Evolutionary conservation across 2,888 invertebrate species (phyloP), one percentile per base, ranked within the genome.

Genomic region (Zelleria hepariella): DNA sequence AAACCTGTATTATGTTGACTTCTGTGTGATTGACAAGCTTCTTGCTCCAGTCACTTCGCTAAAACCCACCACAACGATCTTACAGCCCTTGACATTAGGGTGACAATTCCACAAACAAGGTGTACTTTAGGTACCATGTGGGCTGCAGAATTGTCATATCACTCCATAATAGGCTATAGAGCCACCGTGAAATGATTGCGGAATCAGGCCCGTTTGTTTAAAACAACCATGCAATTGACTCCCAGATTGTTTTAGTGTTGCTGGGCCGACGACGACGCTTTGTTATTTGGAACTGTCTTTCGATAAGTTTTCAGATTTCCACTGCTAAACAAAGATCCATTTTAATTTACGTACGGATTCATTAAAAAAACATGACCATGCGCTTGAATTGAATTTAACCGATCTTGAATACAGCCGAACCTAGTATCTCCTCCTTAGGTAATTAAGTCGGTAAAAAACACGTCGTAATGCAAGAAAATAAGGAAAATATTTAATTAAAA

Each of bases 1-100:
- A 55, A 53, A 55, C 8, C 55, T 18, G 55, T 55, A 55, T 32
- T 55, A 21, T 21, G 55, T 32, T 32, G 7, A 55, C 32, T 53
- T 25, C 10, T 42, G 42, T 15, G 10, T n/a, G 53, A 32, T 20
- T 24, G 53, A 53, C 53, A 55, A 10, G 25, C 26, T 54, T 54
- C 54, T 54, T 54, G 54, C 54, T 26, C 24, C 54, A 25, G 15
- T 54, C 25, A n/a, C 18, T 23, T 15, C 32, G n/a, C n/a, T n/a
- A n/a, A n/a, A n/a, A n/a, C n/a, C n/a, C n/a, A n/a, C n/a, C n/a
- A n/a, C n/a, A n/a, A n/a, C n/a, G n/a, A n/a, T n/a, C 32, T 42
- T 42, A 42, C 32, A 42, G 32, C 10, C 32, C 32, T 42, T 42
- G 32, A 42, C 32, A 42, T 42, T 15, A 15, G 15, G 32, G 32